Evolutionary conservation across 2,113 vertebrate genomes (phyloP).

Genomic region (Zapus hudsonius): DNA sequence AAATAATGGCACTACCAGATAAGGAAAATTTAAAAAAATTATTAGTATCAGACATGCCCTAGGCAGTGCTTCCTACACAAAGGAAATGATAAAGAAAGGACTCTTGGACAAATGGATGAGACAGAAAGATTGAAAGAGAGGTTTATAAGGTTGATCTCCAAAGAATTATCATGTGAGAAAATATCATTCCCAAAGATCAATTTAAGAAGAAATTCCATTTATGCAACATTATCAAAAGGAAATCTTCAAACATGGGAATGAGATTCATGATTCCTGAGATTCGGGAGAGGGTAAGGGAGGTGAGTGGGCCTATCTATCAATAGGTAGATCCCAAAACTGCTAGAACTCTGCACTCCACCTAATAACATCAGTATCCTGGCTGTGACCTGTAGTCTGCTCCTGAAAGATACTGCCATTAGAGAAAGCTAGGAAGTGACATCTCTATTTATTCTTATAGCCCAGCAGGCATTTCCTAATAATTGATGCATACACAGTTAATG

Average conservation of each 20-base stretch:
- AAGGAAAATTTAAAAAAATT: not conserved
- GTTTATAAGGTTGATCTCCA: not conserved
- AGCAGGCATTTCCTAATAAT: not conserved
- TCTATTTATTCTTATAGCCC: not conserved
- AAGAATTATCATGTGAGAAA: not conserved
- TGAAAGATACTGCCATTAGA: not conserved
- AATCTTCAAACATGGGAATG: not conserved
- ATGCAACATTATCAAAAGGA: not conserved
- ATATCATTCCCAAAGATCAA: not conserved
- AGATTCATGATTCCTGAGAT: not conserved
- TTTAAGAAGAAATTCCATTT: not conserved
- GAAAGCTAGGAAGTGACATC: not conserved
- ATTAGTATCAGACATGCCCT: not conserved
- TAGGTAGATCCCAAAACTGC: accelerated
- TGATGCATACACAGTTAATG: too few species aligned
- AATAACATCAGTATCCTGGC: not conserved
- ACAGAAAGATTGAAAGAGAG: not conserved
- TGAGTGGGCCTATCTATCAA: accelerated
- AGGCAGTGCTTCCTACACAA: not conserved
- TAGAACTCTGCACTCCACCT: not conserved
- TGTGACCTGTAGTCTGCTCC: not conserved
- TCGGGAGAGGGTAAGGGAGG: accelerated
- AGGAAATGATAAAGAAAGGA: not conserved
- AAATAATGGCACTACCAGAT: not conserved
- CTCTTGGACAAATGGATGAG: not conserved